phyloP scores from a whole-genome alignment of 2,113 vertebrate species.

The Tylochromis polylepis region DNA sequence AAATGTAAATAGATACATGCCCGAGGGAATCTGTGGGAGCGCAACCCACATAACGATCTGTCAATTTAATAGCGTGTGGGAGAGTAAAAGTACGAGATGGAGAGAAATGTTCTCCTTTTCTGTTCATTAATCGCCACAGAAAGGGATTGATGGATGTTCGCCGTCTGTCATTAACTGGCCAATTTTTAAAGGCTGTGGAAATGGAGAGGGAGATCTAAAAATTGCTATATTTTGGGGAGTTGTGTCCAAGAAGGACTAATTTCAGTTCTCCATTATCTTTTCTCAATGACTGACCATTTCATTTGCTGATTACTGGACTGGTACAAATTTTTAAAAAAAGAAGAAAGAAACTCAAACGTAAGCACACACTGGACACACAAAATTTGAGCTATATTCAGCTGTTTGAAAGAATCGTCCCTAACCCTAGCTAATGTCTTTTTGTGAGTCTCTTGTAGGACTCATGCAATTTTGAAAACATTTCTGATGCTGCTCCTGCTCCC shows the following conservation, averaged over 20 bases:
- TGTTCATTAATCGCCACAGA: slow-evolving; percentile 40
- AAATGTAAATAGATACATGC: slow-evolving; percentile 64
- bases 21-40: slow-evolving; percentile 50
- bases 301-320: slow-evolving; percentile 7
- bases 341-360: not conserved
- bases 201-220: not conserved
- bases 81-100: slow-evolving; percentile 13
- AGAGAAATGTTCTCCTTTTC: slow-evolving; percentile 3
- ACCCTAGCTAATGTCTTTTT: not conserved
- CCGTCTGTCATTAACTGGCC: slow-evolving; percentile 25
- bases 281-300: slow-evolving; percentile 14
- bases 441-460: not conserved
- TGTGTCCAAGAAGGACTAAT: not conserved
- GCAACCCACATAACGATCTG: slow-evolving; percentile 53
- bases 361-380: not conserved
- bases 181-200: slow-evolving; percentile 33
- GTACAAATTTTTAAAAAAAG: not conserved
- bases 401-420: not conserved
- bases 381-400: not conserved
- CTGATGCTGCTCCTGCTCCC: not conserved
- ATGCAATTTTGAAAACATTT: not conserved
- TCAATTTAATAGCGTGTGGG: slow-evolving; percentile 60
- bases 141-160: slow-evolving; percentile 18
- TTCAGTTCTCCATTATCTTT: slow-evolving; percentile 17
- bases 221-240: not conserved